Evolutionary conservation across 2,888 invertebrate genomes (phyloP).

Genomic region (Trichopria drosophilae): DNA sequence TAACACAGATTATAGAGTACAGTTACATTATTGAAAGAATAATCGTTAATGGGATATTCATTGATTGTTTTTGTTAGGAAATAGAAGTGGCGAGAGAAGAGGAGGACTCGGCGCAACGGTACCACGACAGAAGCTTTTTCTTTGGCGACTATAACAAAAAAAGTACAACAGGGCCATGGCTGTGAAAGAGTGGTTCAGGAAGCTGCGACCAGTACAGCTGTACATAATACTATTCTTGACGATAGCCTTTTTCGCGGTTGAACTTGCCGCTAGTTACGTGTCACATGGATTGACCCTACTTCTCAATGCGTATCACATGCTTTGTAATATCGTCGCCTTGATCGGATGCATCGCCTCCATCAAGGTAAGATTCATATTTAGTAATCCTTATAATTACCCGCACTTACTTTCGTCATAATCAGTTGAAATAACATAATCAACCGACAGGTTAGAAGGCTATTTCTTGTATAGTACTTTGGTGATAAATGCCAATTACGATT

Average conservation of each 20-base stretch:
- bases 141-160: too few relatives aligned
- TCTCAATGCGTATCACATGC: conserved; percentile 91
- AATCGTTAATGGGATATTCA: too few relatives aligned
- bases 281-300: conserved; percentile 90
- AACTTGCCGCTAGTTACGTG: conserved; percentile 83
- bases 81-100: not conserved
- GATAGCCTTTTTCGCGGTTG: conserved; percentile 75
- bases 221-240: conserved; percentile 75
- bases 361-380: conserved; percentile 70
- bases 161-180: conserved; percentile 68
- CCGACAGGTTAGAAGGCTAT: too few relatives aligned
- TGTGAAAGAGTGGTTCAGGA: conserved; percentile 76
- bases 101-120: too few relatives aligned
- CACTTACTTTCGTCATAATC: not conserved
- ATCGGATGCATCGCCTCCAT: conserved; percentile 77
- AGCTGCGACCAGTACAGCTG: conserved; percentile 74
- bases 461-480: too few relatives aligned
- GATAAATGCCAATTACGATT: too few relatives aligned
- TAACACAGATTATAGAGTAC: too few relatives aligned
- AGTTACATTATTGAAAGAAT: too few relatives aligned
- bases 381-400: not conserved
- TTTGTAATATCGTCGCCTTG: conserved; percentile 89
- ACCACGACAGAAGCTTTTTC: too few relatives aligned
- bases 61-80: too few relatives aligned
- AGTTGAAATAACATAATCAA: not conserved